Evolutionary conservation across 2,888 invertebrate species (phyloP), one percentile per base, ranked within the genome.

Genomic region (Ennomos quercinarius): DNA sequence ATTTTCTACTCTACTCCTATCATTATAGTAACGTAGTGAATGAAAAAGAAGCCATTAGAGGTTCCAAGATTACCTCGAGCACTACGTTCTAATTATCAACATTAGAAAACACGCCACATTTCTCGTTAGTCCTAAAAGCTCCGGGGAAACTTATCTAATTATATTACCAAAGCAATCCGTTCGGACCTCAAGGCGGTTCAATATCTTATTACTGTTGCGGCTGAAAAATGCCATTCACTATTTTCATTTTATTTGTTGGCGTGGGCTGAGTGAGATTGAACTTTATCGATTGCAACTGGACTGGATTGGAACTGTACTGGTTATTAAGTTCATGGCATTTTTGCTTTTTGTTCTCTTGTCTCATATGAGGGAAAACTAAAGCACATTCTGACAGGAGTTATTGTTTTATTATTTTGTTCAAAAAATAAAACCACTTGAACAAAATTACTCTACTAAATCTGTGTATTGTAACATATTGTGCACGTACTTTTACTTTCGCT

Each of bases 41-140:
- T 27, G 9, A 46, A 27, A 40, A 51, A 9, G 12, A 37, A 51
- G 8, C 40, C 41, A 51, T 50, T 57, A 51, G n/a, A 10, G 27
- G 13, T 50, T 13, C 40, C 13, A 46, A 34, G 45, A 46, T 51
- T 37, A 46, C 47, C 50, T 43, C 47, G 10, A 39, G 51, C 57
- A 39, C 51, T 52, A 42, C 43, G 46, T 48, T 8, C 52, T 13
- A 43, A 58, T 57, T 58, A 58, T 43, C 17, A 38, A 38, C 45
- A 45, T 49, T 11, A 38, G 13, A 35, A 46, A 42, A 35, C 52
- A 17, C 35, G 34, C 39, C 38, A 39, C 47, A 58, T 43, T 39
- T 48, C 57, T 58, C 43, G 43, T 58, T 52, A 58, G 43, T 0
- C 43, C 47, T 58, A 35, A 58, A 40, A 58, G 52, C 43, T 11